Conservation (phyloP, 1,140 invertebrate species). For the Maniola jurtina region DNA sequence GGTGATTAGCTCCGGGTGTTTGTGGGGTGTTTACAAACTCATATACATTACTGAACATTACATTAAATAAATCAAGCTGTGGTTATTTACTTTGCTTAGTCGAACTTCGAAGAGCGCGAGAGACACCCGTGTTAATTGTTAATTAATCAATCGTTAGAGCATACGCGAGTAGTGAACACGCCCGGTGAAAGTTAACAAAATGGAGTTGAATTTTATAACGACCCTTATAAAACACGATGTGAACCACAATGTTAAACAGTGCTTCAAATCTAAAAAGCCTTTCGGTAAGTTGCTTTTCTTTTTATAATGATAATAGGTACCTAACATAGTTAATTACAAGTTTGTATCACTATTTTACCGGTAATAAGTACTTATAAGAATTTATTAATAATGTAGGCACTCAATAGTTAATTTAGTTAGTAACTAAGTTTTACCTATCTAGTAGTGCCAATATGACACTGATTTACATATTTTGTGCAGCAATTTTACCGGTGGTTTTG, state of each 20-base stretch:
- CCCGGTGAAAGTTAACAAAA: constrained; percentile 41
- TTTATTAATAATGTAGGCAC: too few species aligned
- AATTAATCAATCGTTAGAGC: neutral
- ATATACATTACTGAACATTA: constrained; percentile 38
- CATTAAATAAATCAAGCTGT: constrained; percentile 48
- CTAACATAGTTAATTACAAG: too few species aligned
- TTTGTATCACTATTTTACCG: too few species aligned
- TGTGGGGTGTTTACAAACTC: constrained; percentile 40
- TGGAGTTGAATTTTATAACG: constrained; percentile 70
- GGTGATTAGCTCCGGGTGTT: constrained; percentile 23
- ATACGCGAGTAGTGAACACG: constrained; percentile 7
- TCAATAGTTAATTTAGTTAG: too few species aligned
- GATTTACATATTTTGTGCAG: too few species aligned
- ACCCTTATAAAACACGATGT: constrained; percentile 74
- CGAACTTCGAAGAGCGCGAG: constrained; percentile 32
- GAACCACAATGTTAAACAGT: constrained; percentile 75
- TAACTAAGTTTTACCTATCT: too few species aligned
- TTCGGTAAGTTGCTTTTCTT: constrained; percentile 63
- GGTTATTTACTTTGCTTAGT: constrained; percentile 61
- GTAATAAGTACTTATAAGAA: too few species aligned
- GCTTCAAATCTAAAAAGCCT: constrained; percentile 70
- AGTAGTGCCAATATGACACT: too few species aligned
- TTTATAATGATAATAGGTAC: neutral
- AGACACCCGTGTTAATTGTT: constrained; percentile 31
- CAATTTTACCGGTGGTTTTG: too few species aligned